Conservation (phyloP, 2,888 invertebrate species). For the Diarsia brunnea region DNA sequence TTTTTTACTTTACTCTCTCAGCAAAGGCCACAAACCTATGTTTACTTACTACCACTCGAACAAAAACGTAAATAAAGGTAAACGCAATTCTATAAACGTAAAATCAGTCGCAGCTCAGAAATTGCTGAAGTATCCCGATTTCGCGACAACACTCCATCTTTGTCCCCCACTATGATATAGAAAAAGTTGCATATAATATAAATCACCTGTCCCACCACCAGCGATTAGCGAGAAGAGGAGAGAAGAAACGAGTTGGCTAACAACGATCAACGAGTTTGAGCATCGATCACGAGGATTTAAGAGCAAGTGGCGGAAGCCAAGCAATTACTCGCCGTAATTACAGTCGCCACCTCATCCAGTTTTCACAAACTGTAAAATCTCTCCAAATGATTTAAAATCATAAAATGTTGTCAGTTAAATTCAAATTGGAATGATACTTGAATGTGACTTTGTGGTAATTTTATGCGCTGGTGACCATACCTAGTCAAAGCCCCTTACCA, state of each 20-base stretch:
- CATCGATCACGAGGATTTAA: not conserved
- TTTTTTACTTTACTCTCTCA: not conserved
- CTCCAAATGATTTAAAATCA: too few relatives aligned
- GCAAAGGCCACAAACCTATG: conserved; percentile 1
- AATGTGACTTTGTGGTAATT: too few relatives aligned
- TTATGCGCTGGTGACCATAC: too few relatives aligned
- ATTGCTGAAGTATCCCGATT: conserved; percentile 42
- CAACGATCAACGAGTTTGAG: not conserved
- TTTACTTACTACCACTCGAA: conserved; percentile 13
- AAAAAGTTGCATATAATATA: conserved; percentile 63
- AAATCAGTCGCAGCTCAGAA: conserved; percentile 31
- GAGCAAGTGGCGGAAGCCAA: not conserved
- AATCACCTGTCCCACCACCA: not conserved
- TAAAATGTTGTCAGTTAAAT: too few relatives aligned
- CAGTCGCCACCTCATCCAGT: too few relatives aligned
- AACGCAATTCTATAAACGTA: conserved; percentile 23
- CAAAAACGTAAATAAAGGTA: conserved; percentile 13
- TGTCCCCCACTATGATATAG: conserved; percentile 68
- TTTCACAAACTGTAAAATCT: too few relatives aligned
- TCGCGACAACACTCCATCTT: conserved; percentile 68
- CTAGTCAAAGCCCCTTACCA: not conserved
- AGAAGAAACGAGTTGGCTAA: not conserved
- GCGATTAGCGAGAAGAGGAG: not conserved
- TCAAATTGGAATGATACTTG: too few relatives aligned
- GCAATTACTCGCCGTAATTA: not conserved